Conservation (phyloP, 1,140 invertebrate species). For the Zophobas atratus region DNA sequence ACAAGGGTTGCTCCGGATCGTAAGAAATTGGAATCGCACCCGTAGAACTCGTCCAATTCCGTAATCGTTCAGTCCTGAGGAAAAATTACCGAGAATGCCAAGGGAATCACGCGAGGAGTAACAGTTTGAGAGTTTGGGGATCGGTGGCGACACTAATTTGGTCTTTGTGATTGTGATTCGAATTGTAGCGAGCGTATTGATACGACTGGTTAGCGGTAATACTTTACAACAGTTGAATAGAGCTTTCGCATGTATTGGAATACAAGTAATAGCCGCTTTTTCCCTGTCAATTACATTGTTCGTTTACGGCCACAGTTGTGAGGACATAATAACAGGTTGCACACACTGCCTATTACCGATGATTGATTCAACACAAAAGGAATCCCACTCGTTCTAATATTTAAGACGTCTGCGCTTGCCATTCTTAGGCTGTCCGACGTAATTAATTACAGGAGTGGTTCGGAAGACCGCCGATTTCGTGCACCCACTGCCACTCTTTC, state of each 20-base stretch:
- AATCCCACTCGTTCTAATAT: conserved; percentile 46
- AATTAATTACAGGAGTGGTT: conserved; percentile 45
- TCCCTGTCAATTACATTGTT: conserved; percentile 48
- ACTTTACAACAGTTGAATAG: conserved; percentile 40
- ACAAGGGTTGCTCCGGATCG: conserved; percentile 13
- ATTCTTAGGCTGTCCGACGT: conserved; percentile 29
- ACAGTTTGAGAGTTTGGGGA: background rate
- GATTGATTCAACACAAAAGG: conserved; percentile 49
- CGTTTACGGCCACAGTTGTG: conserved; percentile 45
- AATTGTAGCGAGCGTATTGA: conserved; percentile 25
- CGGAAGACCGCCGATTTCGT: conserved; percentile 40
- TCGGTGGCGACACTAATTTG: conserved; percentile 6
- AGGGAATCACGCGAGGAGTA: background rate
- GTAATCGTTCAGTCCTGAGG: conserved; percentile 33
- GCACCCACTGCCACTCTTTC: conserved; percentile 43
- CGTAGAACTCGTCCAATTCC: conserved; percentile 14
- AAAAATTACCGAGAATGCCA: conserved; percentile 18
- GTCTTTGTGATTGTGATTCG: conserved; percentile 22
- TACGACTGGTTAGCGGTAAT: conserved; percentile 33
- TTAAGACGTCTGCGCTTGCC: conserved; percentile 41
- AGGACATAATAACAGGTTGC: conserved; percentile 48
- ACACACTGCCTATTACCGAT: conserved; percentile 46
- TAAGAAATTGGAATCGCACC: conserved; percentile 28
- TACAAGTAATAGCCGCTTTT: conserved; percentile 47
- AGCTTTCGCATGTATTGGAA: conserved; percentile 42